Evolutionary conservation across 1,140 invertebrate genomes (phyloP), one percentile per base, ranked within the genome.

Genomic region (Drosophila seguyi): DNA sequence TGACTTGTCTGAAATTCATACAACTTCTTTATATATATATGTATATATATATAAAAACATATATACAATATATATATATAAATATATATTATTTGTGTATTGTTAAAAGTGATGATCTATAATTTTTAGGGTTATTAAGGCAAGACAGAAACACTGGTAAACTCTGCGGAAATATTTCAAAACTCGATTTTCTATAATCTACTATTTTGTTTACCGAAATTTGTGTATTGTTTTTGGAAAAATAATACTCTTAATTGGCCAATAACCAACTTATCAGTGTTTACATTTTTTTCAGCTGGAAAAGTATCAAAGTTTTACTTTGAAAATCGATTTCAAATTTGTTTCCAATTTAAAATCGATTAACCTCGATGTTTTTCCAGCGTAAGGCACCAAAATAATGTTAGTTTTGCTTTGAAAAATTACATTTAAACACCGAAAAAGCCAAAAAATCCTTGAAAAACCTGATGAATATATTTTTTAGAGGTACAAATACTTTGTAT

Each of bases 1-100:
- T 22, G 50, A 22, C 50, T 53, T 53, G 50, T 34, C 48, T 34
- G 18, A 20, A 50, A 50, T 31, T 31, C 11, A 27, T 14, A 53
- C 18, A 34, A 34, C 13, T 22, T 36, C n/a, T 52, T 27, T 47
- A 47, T 47, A 16, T 11, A n/a, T 22, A 25, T 27, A 47, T 16
- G 10, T n/a, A n/a, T n/a, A n/a, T n/a, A n/a, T n/a, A n/a, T n/a
- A n/a, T n/a, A n/a, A n/a, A n/a, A n/a, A n/a, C n/a, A n/a, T n/a
- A n/a, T n/a, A n/a, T n/a, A n/a, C n/a, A n/a, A n/a, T n/a, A n/a
- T n/a, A n/a, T n/a, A n/a, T n/a, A n/a, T 47, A 47, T 47, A 44
- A 0, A 16, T 44, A 25, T 27, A 47, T 16, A 16, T 47, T 16
- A 16, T 27, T 48, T 10, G 45, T 48, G 45, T 48, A n/a, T 45